Percentiles rank a stretch among this genome's conserved stretches.
phyloP scores from a whole-genome alignment of 2,888 invertebrate species.

The Ellobium chinense region DNA sequence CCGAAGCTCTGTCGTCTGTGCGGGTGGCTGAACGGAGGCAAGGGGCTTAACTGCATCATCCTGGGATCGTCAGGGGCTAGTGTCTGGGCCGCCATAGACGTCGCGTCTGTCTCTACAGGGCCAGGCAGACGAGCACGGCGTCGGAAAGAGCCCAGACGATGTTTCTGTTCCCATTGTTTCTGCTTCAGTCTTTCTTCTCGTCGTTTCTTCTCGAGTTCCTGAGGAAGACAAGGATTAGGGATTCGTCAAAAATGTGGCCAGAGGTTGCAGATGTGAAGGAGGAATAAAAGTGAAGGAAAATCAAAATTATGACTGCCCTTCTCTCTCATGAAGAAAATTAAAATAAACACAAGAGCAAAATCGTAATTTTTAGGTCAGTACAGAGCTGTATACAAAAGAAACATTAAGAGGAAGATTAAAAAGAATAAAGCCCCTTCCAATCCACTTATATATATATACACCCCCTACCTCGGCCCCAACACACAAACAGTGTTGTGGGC shows the following conservation, averaged over 20 bases:
- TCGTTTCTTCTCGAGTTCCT: conserved; percentile 77
- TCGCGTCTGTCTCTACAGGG: conserved; percentile 57
- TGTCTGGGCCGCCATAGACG: conserved; percentile 42
- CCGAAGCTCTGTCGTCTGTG: conserved; percentile 39
- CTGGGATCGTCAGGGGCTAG: conserved; percentile 44
- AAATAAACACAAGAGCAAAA: no score
- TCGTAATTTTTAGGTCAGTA: no score
- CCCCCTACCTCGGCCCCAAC: no score
- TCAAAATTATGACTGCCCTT: no score
- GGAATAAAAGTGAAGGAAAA: not conserved
- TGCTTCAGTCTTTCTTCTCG: conserved; percentile 75
- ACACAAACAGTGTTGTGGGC: no score
- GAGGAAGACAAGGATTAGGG: not conserved
- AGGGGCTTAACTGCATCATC: conserved; percentile 50
- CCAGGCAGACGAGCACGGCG: conserved; percentile 65
- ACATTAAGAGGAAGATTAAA: no score
- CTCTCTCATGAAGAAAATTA: no score
- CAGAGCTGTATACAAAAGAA: no score
- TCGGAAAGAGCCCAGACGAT: conserved; percentile 71
- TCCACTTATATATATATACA: no score
- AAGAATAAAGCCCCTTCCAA: no score
- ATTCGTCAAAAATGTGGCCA: not conserved
- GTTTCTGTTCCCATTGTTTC: conserved; percentile 76
- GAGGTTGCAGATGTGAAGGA: no score
- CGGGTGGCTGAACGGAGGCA: conserved; percentile 35